Percentiles rank a stretch among this genome's conserved stretches.
Evolutionary conservation across 1,140 invertebrate species (phyloP).

Genomic region (Leptopilina clavipes): DNA sequence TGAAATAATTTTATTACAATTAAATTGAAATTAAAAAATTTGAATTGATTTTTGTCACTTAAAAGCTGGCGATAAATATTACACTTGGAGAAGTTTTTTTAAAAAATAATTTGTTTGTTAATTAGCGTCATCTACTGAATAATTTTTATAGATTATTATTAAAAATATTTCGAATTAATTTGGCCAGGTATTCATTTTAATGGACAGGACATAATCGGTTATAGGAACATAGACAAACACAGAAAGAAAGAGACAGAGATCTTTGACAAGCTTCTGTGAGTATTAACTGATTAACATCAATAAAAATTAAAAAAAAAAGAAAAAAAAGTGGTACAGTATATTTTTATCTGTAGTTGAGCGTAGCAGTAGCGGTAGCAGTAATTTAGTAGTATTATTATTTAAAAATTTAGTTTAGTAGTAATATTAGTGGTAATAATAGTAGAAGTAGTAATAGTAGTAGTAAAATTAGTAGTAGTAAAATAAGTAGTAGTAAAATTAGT

Average conservation of each 20-base stretch:
- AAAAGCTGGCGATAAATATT: not conserved
- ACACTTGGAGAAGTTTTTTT: not conserved
- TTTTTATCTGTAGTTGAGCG: slow-evolving; percentile 7
- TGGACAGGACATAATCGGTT: slow-evolving; percentile 16
- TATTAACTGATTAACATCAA: slow-evolving; percentile 15
- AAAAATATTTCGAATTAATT: not conserved
- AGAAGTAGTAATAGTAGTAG: slow-evolving; percentile 38
- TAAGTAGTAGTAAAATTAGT: not conserved
- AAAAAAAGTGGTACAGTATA: not conserved
- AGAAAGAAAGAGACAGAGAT: slow-evolving; percentile 40
- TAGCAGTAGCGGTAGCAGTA: slow-evolving; percentile 45
- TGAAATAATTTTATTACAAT: not conserved
- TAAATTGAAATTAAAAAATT: too few species aligned
- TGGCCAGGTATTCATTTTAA: not conserved
- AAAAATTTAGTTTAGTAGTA: slow-evolving; percentile 1
- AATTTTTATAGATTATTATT: not conserved
- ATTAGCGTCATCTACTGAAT: not conserved
- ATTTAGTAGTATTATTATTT: slow-evolving; percentile 36
- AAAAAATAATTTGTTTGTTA: not conserved
- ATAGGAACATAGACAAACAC: slow-evolving; percentile 33
- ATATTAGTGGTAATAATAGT: slow-evolving; percentile 28
- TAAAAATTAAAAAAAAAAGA: slow-evolving; percentile 38
- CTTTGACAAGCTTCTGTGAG: slow-evolving; percentile 29
- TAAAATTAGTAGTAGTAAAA: slow-evolving; percentile 12
- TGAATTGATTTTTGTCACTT: too few species aligned